These are phyloP conservation scores for Brachycybe producta DNA, from an alignment of 2,888 invertebrate genomes.

Conservation along the genomic window DNA sequence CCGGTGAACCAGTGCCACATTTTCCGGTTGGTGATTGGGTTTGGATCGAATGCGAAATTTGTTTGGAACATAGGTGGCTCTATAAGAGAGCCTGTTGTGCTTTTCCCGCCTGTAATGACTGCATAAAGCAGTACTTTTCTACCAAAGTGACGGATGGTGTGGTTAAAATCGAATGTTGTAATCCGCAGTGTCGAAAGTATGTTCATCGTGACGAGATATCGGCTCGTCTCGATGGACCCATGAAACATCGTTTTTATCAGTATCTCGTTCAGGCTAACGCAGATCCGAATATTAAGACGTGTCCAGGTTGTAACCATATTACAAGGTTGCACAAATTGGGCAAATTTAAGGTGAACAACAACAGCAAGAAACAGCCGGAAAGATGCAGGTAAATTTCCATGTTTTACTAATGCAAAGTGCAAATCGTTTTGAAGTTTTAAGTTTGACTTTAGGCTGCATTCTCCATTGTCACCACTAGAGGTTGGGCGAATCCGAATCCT, in stretches of 20 bases:
- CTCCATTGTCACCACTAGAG: too few species aligned
- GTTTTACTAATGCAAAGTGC: background rate
- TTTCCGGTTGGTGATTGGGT: slow-evolving; percentile 22
- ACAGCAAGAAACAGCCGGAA: slow-evolving; percentile 16
- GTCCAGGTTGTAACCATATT: slow-evolving; percentile 33
- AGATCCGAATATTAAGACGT: slow-evolving; percentile 33
- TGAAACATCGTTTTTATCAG: slow-evolving; percentile 30
- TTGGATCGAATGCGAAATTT: slow-evolving; percentile 29
- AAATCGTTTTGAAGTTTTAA: background rate
- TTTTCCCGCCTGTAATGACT: slow-evolving; percentile 30
- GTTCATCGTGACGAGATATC: slow-evolving; percentile 33
- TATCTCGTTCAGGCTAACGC: slow-evolving; percentile 32
- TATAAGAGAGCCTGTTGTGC: slow-evolving; percentile 31
- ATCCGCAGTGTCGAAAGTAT: slow-evolving; percentile 27
- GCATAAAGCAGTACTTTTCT: slow-evolving; percentile 29
- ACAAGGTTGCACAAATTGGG: slow-evolving; percentile 18
- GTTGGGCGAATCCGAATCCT: too few species aligned
- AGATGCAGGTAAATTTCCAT: slow-evolving; percentile 17
- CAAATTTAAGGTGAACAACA: background rate
- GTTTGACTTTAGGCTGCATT: too few species aligned
- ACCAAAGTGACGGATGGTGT: slow-evolving; percentile 29
- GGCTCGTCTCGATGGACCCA: slow-evolving; percentile 26
- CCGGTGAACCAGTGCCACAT: slow-evolving; percentile 19
- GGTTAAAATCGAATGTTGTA: slow-evolving; percentile 32
- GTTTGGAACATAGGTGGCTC: slow-evolving; percentile 26